A percentile compares a stretch with the other conserved stretches of the same genome.
phyloP scores from a whole-genome alignment of 2,888 invertebrate genomes.

The Tachina lurida region DNA sequence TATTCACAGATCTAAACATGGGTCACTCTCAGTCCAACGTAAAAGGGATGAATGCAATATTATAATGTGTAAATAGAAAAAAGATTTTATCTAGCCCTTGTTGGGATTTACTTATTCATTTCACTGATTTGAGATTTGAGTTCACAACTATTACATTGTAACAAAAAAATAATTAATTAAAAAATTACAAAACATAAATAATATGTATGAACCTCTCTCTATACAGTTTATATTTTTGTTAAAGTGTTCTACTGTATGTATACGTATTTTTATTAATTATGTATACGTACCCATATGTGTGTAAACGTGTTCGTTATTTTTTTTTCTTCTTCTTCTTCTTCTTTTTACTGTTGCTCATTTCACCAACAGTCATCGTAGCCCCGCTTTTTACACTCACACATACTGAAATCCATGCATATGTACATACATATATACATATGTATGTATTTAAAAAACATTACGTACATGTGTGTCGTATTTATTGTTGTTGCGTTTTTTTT shows the following conservation, averaged over 20 bases:
- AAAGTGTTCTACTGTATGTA: slow-evolving; percentile 12
- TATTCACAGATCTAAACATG: too few relatives aligned
- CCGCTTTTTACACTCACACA: background rate
- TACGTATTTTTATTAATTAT: slow-evolving; percentile 21
- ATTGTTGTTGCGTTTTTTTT: slow-evolving; percentile 15
- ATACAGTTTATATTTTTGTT: background rate
- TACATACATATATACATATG: too few relatives aligned
- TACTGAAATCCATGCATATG: background rate
- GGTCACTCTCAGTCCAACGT: too few relatives aligned
- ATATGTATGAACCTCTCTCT: background rate
- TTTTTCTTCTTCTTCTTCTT: background rate
- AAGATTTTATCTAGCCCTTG: too few relatives aligned
- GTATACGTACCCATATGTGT: slow-evolving; percentile 23
- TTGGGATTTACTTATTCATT: too few relatives aligned
- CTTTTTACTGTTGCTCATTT: slow-evolving; percentile 61
- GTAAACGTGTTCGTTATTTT: slow-evolving; percentile 2
- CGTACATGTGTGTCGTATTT: slow-evolving; percentile 42
- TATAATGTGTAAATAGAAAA: too few relatives aligned
- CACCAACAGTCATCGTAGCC: slow-evolving; percentile 30
- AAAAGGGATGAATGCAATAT: too few relatives aligned
- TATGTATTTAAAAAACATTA: background rate
- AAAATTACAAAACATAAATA: too few relatives aligned
- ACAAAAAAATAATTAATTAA: too few relatives aligned
- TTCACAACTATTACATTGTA: too few relatives aligned
- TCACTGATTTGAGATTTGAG: too few relatives aligned